A percentile compares a stretch with the other conserved stretches of the same genome.
phyloP scores from a whole-genome alignment of 2,888 invertebrate genomes.

The Lycophotia porphyrea region DNA sequence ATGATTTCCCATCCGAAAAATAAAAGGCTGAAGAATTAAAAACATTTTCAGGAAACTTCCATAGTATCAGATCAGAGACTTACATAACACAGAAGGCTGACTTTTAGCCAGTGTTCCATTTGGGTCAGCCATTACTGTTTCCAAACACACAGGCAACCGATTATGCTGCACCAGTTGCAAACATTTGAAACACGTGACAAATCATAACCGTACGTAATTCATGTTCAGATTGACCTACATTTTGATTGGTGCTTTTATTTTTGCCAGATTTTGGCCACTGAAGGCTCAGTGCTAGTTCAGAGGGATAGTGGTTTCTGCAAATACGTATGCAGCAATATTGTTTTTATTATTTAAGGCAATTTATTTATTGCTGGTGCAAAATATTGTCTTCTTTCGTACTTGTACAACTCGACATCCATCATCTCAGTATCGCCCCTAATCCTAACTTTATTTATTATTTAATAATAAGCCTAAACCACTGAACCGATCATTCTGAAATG shows the following conservation, averaged over 20 bases:
- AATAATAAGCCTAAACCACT: no score
- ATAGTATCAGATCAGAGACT: not conserved
- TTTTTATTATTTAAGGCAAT: not conserved
- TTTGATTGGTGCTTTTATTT: not conserved
- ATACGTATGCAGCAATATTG: not conserved
- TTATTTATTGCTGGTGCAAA: no score
- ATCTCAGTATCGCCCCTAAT: not conserved
- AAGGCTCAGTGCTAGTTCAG: not conserved
- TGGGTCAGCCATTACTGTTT: constrained; percentile 10
- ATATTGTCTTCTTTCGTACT: no score
- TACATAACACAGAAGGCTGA: not conserved
- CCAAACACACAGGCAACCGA: constrained; percentile 7
- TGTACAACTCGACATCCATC: no score
- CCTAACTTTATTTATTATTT: no score
- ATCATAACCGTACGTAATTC: not conserved
- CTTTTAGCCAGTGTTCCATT: constrained; percentile 5
- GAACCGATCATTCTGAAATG: no score
- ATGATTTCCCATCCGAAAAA: no score
- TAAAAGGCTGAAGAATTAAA: no score
- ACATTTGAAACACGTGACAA: constrained; percentile 40
- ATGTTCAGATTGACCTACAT: constrained; percentile 11
- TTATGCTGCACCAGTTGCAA: constrained; percentile 20
- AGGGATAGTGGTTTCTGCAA: not conserved
- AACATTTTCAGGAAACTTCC: no score
- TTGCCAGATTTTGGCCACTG: not conserved